Base-by-base conservation (phyloP, 1,140 invertebrate species). In the Vanessa tameamea region DNA sequence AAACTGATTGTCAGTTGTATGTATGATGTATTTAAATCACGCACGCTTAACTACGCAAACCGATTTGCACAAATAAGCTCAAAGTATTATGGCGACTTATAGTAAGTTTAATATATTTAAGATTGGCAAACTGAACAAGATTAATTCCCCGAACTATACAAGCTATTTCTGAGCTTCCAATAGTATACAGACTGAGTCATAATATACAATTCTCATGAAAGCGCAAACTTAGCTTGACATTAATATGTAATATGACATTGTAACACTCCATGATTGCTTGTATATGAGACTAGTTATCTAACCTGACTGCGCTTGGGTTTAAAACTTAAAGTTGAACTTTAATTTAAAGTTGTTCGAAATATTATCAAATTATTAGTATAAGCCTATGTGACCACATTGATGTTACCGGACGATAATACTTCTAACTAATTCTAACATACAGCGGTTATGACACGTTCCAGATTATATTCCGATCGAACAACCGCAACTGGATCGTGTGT, bases 191-290 rank as follows among this genome's bases (percentile, higher is more conserved):
- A 14, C 53, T 57, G 53, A 57, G 8, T 57, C 53, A 23, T 57
- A 31, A 31, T 31, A 57, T n/a, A 57, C 53, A 26, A 57, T 57
- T 26, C 53, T 23, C 53, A 20, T 57, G 53, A 15, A 23, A 70
- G 57, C 57, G 57, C 20, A 47, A 63, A 70, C 68, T 70, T 70
- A 50, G 68, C 68, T 59, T 43, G n/a, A 20, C 57, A 63, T 70
- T 70, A 63, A 63, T 70, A 70, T 70, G 20, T 63, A 70, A 20
- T 61, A 63, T 70, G 68, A 70, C 55, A 61, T 70, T 70, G 68
- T 70, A 47, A 70, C 31, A 55, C n/a, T 63, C 53, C 47, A 61
- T 47, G 68, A 67, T 43, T 55, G 50, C 51, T 37, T 67, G 15
- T 43, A 43, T 53, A 37, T n/a, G 43, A 47, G 12, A 57, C 20